Conservation (phyloP, 2,888 invertebrate genomes). For the Reticulitermes lucifugus region DNA sequence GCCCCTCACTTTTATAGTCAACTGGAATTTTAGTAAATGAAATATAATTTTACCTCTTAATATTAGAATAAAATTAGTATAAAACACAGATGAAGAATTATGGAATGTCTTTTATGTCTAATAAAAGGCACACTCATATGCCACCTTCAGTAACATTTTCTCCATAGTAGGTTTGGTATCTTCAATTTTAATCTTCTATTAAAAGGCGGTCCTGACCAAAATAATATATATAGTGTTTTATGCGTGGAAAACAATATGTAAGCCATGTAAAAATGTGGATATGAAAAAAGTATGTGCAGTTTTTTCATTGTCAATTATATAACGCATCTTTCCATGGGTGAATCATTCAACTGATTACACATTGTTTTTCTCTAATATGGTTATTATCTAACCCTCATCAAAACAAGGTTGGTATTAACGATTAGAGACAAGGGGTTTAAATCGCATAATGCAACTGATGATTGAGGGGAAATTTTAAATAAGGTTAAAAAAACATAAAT, state of each 20-base stretch:
- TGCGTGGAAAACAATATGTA: not conserved
- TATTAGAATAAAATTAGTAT: not conserved
- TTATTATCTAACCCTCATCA: not conserved
- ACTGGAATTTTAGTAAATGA: not conserved
- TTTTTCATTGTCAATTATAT: constrained; percentile 22
- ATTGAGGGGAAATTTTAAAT: constrained; percentile 21
- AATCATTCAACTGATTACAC: not conserved
- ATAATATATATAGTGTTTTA: not conserved
- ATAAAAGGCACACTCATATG: not conserved
- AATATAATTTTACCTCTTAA: not conserved
- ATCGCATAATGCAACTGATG: not conserved
- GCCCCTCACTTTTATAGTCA: not conserved
- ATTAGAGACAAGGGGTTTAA: not conserved
- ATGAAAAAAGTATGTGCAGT: not conserved
- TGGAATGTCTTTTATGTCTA: not conserved
- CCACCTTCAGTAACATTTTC: not conserved
- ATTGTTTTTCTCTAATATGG: not conserved
- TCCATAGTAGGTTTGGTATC: not conserved
- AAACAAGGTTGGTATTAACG: not conserved
- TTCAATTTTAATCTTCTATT: not conserved
- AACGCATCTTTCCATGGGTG: not conserved
- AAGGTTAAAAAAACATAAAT: not conserved
- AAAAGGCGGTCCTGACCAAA: not conserved
- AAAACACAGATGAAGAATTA: not conserved
- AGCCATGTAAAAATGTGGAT: constrained; percentile 1